These are phyloP conservation scores for Magallana angulata DNA, from an alignment of 1,140 invertebrate genomes.

Conservation along the genomic window DNA sequence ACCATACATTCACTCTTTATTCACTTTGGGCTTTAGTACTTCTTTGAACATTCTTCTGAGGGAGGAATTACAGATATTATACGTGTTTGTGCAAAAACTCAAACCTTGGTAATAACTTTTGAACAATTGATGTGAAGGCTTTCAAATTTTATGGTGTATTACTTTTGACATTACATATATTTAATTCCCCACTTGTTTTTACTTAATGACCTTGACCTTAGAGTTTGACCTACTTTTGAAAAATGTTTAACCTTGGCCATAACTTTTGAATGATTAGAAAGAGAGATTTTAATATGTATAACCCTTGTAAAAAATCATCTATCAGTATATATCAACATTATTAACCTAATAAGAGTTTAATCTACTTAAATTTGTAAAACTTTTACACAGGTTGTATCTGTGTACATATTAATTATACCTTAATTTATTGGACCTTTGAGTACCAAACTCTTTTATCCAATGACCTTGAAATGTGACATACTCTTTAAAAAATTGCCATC, in stretches of 20 bases:
- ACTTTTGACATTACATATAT: neutral
- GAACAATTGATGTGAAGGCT: neutral
- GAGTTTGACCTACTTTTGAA: neutral
- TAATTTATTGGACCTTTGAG: no score
- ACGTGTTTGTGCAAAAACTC: no score
- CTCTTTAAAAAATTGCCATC: no score
- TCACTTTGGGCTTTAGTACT: no score
- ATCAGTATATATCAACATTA: no score
- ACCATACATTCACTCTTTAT: no score
- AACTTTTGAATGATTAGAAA: neutral
- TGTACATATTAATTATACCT: no score
- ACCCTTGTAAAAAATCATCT: neutral
- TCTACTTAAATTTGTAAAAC: neutral
- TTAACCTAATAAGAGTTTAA: neutral
- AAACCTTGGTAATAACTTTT: no score
- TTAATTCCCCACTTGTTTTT: neutral
- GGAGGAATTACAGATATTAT: no score
- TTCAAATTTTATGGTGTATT: neutral
- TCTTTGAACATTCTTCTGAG: no score
- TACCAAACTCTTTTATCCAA: no score
- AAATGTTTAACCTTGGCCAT: neutral
- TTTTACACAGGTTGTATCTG: neutral
- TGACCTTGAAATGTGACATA: no score
- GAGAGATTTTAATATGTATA: neutral
- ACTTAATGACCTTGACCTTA: neutral